Conservation (phyloP, 92 coral and sea anemone genomes). For the Muricea muricata region DNA sequence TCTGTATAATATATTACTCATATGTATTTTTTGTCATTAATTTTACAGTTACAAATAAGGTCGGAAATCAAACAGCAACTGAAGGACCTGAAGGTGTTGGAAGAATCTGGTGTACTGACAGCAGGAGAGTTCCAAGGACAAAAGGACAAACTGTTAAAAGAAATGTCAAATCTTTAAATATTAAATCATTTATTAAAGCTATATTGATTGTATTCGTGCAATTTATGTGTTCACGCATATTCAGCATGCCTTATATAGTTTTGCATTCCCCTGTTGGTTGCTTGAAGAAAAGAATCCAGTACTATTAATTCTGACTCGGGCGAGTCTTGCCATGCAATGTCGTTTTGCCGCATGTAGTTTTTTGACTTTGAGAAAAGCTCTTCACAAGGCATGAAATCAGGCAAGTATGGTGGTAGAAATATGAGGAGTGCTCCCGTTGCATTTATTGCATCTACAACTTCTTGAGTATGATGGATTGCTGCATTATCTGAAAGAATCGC, state of each 20-base stretch:
- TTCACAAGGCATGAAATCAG: conserved; percentile 54
- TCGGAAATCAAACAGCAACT: background rate
- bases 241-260: conserved; percentile 34
- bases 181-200: background rate
- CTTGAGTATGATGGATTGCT: conserved; percentile 48
- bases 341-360: no score
- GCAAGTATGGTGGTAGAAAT: conserved; percentile 45
- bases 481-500: conserved; percentile 43
- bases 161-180: background rate
- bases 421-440: no score
- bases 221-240: background rate
- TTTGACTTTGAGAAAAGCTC: conserved; percentile 40
- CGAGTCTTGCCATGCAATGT: conserved; percentile 48
- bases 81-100: background rate
- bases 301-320: conserved; percentile 47
- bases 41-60: background rate
- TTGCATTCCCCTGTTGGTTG: conserved; percentile 21
- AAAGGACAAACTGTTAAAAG: background rate
- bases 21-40: background rate
- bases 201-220: no score
- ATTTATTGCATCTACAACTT: no score
- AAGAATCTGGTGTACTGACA: background rate
- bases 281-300: conserved; percentile 31
- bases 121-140: background rate
- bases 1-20: no score